Evolutionary conservation across 2,888 invertebrate genomes (phyloP).

Genomic region (Callyntrura guangdongensis): DNA sequence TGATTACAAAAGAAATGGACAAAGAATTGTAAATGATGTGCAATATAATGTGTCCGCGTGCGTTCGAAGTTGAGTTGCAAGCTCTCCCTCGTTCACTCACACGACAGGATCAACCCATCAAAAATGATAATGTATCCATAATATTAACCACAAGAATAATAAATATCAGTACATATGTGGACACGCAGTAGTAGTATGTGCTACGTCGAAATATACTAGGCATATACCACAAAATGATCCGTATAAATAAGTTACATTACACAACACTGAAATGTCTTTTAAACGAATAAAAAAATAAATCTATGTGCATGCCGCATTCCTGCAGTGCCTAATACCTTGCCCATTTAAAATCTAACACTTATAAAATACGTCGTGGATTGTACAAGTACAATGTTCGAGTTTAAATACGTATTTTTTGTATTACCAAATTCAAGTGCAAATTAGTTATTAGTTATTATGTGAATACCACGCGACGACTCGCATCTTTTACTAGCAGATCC

Average conservation of each 20-base stretch:
- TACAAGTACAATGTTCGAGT: slow-evolving; percentile 23
- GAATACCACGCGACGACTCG: neutral
- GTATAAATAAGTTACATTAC: no score
- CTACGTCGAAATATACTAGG: no score
- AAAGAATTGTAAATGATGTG: slow-evolving; percentile 14
- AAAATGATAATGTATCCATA: slow-evolving; percentile 30
- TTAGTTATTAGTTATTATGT: slow-evolving; percentile 73
- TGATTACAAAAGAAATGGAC: slow-evolving; percentile 45
- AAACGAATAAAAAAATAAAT: neutral
- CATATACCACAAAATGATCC: neutral
- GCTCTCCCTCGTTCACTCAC: neutral
- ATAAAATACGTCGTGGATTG: no score
- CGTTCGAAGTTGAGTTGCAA: neutral
- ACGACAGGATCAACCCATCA: slow-evolving; percentile 43
- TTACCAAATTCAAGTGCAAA: slow-evolving; percentile 78
- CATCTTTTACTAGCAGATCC: slow-evolving; percentile 59
- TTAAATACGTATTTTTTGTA: slow-evolving; percentile 64
- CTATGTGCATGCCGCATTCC: neutral
- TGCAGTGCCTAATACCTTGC: slow-evolving; percentile 18
- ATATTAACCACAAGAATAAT: slow-evolving; percentile 9
- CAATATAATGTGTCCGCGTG: neutral
- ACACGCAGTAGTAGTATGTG: neutral
- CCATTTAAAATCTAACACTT: neutral
- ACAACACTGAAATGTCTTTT: neutral
- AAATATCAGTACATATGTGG: neutral